A percentile compares a stretch with the other conserved stretches of the same genome.
Evolutionary conservation across 2,888 invertebrate genomes (phyloP).

Genomic region (Dicyrtoma fusca): DNA sequence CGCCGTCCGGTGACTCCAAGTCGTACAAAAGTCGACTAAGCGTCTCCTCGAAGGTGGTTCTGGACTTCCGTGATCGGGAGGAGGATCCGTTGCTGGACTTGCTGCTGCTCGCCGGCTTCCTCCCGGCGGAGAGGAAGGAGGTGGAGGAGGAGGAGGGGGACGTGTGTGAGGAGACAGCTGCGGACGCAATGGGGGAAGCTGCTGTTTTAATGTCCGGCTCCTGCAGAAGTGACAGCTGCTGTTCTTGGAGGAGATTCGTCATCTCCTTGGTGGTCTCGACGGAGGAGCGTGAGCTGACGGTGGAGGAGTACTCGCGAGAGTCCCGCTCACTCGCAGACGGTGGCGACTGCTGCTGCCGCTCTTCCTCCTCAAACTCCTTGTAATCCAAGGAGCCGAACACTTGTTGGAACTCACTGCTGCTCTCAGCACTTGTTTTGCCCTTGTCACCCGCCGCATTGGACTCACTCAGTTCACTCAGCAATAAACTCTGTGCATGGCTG

Average conservation of each 20-base stretch:
- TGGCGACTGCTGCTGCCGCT: conserved; percentile 57
- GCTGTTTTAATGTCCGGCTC: too few relatives aligned
- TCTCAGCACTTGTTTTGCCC: neutral
- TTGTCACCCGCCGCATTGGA: neutral
- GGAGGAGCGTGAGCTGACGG: too few relatives aligned
- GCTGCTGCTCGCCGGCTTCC: neutral
- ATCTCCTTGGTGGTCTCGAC: neutral
- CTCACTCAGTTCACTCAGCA: neutral
- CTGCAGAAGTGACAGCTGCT: conserved; percentile 5
- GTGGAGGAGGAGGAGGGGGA: conserved; percentile 20
- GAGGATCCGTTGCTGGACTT: conserved; percentile 34
- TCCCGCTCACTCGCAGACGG: conserved; percentile 78
- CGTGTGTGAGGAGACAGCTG: neutral
- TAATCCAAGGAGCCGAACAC: conserved; percentile 68
- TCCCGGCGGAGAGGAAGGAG: conserved; percentile 32
- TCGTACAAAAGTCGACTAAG: conserved; percentile 52
- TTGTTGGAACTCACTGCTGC: conserved; percentile 3
- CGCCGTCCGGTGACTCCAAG: conserved; percentile 38
- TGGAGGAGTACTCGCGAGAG: conserved; percentile 50
- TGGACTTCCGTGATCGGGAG: conserved; percentile 41
- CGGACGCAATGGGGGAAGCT: neutral
- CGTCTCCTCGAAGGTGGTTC: conserved; percentile 54
- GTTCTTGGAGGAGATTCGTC: conserved; percentile 10
- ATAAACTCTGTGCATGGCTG: neutral
- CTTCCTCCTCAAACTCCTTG: conserved; percentile 69